phyloP scores from a whole-genome alignment of 2,888 invertebrate genomes.

The Macrophya annulata region DNA sequence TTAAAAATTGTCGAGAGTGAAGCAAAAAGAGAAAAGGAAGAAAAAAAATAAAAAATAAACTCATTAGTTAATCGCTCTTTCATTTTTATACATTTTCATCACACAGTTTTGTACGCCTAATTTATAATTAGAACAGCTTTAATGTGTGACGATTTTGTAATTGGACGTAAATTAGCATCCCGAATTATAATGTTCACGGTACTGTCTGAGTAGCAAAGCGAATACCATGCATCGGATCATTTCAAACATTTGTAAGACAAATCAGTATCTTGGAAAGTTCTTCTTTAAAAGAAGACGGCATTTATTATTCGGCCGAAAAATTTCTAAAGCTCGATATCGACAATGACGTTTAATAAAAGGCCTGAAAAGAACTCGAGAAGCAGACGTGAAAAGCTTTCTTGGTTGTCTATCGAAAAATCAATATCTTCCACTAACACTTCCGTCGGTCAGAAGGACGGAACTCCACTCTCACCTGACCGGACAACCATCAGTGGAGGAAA shows the following conservation, averaged over 20 bases:
- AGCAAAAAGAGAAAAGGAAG: too few species aligned
- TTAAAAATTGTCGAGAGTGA: background rate
- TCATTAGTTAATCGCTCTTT: constrained; percentile 4
- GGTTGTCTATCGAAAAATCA: constrained; percentile 22
- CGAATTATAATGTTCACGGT: background rate
- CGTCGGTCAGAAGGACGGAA: constrained; percentile 86
- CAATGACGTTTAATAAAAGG: constrained; percentile 5
- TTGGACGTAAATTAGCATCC: constrained; percentile 7
- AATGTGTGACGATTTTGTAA: background rate
- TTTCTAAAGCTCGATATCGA: constrained; percentile 1
- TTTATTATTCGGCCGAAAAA: background rate
- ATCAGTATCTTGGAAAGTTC: background rate
- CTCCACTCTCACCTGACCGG: constrained; percentile 85
- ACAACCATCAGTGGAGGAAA: constrained; percentile 87
- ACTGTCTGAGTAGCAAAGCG: background rate
- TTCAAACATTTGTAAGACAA: background rate
- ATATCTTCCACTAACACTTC: constrained; percentile 41
- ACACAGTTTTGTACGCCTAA: background rate
- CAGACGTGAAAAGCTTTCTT: constrained; percentile 32
- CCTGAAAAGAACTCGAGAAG: constrained; percentile 2
- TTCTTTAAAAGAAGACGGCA: background rate
- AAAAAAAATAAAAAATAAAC: background rate
- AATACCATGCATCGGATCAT: background rate
- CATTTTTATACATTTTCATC: background rate
- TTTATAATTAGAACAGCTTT: background rate